These are phyloP conservation scores for Watsonalla binaria DNA, from an alignment of 2,888 invertebrate species.

Conservation along the genomic window DNA sequence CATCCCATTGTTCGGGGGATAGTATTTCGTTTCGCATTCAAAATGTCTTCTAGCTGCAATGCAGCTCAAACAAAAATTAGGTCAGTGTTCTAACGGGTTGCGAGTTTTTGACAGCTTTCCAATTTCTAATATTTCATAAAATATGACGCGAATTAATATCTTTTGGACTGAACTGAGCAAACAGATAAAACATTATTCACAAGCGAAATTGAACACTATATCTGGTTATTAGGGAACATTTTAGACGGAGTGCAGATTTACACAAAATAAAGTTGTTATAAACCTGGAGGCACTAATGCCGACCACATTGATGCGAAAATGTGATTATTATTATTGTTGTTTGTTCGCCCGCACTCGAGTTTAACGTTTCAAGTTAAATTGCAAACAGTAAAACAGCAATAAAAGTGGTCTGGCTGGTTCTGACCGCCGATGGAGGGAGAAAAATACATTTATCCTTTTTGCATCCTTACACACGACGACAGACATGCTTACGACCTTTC, in stretches of 20 bases:
- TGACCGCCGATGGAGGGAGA: slow-evolving; percentile 39
- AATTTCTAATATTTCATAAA: slow-evolving; percentile 22
- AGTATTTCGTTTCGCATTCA: slow-evolving; percentile 31
- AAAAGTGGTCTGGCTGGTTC: slow-evolving; percentile 62
- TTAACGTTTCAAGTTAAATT: slow-evolving; percentile 70
- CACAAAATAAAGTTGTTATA: slow-evolving; percentile 1
- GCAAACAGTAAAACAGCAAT: slow-evolving; percentile 67
- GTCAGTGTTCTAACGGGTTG: slow-evolving; percentile 40
- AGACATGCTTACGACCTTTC: slow-evolving; percentile 18
- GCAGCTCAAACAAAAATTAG: slow-evolving; percentile 66
- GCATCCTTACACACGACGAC: slow-evolving; percentile 16
- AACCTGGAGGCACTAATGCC: slow-evolving; percentile 18
- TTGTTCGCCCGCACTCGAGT: slow-evolving; percentile 46
- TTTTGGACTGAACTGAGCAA: background rate
- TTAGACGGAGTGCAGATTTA: background rate
- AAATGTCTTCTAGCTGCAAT: slow-evolving; percentile 48
- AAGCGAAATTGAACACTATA: background rate
- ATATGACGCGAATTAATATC: background rate
- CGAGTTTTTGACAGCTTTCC: slow-evolving; percentile 44
- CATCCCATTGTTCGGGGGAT: slow-evolving; percentile 27
- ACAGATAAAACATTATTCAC: background rate
- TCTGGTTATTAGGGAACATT: background rate
- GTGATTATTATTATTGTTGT: slow-evolving; percentile 52
- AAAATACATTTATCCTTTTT: slow-evolving; percentile 32
- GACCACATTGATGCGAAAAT: slow-evolving; percentile 37